phyloP scores from a whole-genome alignment of 2,888 invertebrate genomes.

The Brachypalpus laphriformis region DNA sequence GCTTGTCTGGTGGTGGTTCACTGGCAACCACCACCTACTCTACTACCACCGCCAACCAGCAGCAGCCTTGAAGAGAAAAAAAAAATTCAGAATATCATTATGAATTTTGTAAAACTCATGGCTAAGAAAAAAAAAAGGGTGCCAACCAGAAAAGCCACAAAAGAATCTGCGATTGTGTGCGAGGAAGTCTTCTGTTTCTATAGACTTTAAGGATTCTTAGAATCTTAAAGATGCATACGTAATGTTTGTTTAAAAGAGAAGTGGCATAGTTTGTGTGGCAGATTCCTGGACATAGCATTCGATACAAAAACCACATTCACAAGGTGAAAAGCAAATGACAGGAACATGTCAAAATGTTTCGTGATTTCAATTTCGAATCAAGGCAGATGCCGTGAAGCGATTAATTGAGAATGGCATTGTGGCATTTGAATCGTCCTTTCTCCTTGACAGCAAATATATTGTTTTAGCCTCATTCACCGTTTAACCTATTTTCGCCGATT shows the following conservation, averaged over 20 bases:
- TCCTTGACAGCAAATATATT: background rate
- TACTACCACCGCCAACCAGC: background rate
- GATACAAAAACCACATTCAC: background rate
- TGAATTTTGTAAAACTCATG: slow-evolving; percentile 60
- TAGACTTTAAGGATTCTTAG: background rate
- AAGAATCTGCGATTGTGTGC: slow-evolving; percentile 39
- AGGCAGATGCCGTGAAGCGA: background rate
- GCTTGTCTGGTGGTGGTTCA: slow-evolving; percentile 57
- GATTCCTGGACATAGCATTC: background rate
- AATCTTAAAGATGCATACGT: background rate
- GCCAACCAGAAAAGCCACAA: slow-evolving; percentile 46
- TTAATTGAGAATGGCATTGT: background rate
- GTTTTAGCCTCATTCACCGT: too few species aligned
- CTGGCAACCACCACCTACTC: slow-evolving; percentile 32
- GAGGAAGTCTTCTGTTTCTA: slow-evolving; percentile 46
- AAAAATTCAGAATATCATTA: slow-evolving; percentile 63
- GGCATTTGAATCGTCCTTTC: background rate
- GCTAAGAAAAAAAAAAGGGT: slow-evolving; percentile 57
- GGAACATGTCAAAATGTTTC: too few species aligned
- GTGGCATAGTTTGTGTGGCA: background rate
- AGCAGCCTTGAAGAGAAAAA: slow-evolving; percentile 18
- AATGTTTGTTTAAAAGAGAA: background rate
- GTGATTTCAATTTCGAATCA: background rate
- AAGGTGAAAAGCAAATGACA: background rate
- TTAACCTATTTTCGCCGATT: background rate